A percentile compares a stretch with the other conserved stretches of the same genome.
Evolutionary conservation across 2,113 vertebrate species (phyloP).

Genomic region (Amphilophus citrinellus): DNA sequence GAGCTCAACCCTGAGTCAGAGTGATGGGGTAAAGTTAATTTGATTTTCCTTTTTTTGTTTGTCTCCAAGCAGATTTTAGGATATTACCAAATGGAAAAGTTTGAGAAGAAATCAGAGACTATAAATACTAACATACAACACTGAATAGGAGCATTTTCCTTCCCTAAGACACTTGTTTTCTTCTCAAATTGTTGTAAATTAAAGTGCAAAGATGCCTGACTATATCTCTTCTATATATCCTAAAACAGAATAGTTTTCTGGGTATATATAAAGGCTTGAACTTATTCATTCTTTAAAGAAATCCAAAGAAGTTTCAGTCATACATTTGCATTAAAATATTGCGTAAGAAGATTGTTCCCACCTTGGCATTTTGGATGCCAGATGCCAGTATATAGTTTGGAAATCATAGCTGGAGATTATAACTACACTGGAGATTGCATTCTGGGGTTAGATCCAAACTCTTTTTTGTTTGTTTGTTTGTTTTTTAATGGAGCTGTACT

Average conservation of each 20-base stretch:
- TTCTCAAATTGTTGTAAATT: neutral
- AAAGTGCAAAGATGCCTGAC: neutral
- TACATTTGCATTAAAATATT: neutral
- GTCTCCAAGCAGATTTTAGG: neutral
- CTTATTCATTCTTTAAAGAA: neutral
- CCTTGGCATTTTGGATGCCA: neutral
- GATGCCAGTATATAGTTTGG: neutral
- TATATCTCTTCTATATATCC: neutral
- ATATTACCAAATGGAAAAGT: conserved; percentile 2
- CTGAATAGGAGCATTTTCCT: neutral
- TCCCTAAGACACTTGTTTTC: neutral
- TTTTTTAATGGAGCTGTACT: neutral
- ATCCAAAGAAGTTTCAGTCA: neutral
- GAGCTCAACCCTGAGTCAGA: conserved; percentile 9
- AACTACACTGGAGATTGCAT: conserved; percentile 12
- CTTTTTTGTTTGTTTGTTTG: neutral
- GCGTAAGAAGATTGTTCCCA: neutral
- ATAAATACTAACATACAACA: neutral
- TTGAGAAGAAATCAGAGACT: neutral
- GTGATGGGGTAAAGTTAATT: neutral
- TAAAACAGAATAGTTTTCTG: neutral
- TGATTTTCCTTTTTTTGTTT: neutral
- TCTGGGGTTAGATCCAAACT: conserved; percentile 7
- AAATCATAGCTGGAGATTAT: neutral
- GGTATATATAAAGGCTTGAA: too few species aligned